Evolutionary conservation across 2,113 vertebrate genomes (phyloP), one percentile per base, ranked within the genome.

Genomic region (Pseudorectes ferrugineus): DNA sequence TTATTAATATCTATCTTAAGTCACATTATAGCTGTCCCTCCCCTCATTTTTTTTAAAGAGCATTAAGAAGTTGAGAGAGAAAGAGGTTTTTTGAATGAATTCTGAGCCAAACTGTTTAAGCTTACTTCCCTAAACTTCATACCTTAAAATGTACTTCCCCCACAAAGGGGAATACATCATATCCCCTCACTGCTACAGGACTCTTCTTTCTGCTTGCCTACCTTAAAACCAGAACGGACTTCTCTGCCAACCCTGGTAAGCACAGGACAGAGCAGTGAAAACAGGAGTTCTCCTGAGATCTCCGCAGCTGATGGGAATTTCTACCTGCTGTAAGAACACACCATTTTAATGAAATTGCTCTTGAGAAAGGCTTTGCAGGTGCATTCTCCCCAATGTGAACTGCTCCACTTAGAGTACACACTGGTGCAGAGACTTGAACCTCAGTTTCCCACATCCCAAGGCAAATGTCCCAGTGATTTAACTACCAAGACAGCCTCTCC

Each of bases 381-480:
- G 59, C 84, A 23, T 89, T 91, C 70, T 91, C 52, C n/a, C 43
- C 93, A 65, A 29, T 0, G 25, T 31, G 40, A 87, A 63, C 77
- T 62, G 57, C 17, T 92, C 63, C 65, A 45, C 83, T 93, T 10
- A 1, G 46, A 71, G 68, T 0, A 52, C 76, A 91, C 25, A 4
- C n/a, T 45, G 23, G 8, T 73, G 90, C 92, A 96, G 95, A 96
- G 95, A 96, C 58, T 54, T 93, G 85, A 96, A 96, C 93, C 29
- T 72, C 57, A 88, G 90, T 90, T 96, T 96, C 95, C 95, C 95
- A 96, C 96, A 95, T 96, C 90, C 93, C 92, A 95, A 93, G 70
- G 71, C 71, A 85, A 88, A 92, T 4, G 22, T 71, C 93, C 92
- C 72, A 38, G 73, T 24, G 38, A 59, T 31, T 58, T 14, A 61